Base-by-base conservation (phyloP, 1,140 invertebrate species). In the Piezodorus guildinii region DNA sequence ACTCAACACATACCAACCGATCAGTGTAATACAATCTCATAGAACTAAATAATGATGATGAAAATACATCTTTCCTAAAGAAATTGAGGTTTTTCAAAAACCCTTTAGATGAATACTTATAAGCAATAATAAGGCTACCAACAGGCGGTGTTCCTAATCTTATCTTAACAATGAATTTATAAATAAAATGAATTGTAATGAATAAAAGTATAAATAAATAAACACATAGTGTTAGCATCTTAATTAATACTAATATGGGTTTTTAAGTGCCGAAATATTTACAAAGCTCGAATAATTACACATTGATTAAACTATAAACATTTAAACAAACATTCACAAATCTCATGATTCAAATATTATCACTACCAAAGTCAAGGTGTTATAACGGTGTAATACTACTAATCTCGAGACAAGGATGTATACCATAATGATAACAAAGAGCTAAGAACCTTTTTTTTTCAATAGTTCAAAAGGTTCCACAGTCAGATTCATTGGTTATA, bases 1-100 rank as follows among this genome's bases (percentile, higher is more conserved):
- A 56, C 5, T n/a, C 2, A 17, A 12, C 17, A 65, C 44, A 62
- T 43, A 65, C 64, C 64, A 54, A 21, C 2, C 23, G 58, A n/a
- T 60, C 64, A 56, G 21, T 45, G 21, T 65, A 65, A 46, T 46
- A 65, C 15, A 65, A 58, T 44, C 62, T 65, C 15, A 65, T 34
- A 16, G 52, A 17, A n/a, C 45, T 39, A 19, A 15, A 30, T 30
- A 27, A 25, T 10, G 64, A 60, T 15, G 62, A 60, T n/a, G 39
- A 8, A 8, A 19, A n/a, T 21, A n/a, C 14, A n/a, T 34, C 16
- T 15, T 60, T 30, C 19, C 39, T 39, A 45, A 60, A 39, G 10
- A 49, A 19, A 10, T 30, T 21, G 1, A 23, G 27, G 43, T 45
- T 46, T 27, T 43, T 62, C 12, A 21, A 52, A 23, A 44, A 62